Evolutionary conservation across 2,888 invertebrate genomes (phyloP).

Genomic region (Chrysolina americana): DNA sequence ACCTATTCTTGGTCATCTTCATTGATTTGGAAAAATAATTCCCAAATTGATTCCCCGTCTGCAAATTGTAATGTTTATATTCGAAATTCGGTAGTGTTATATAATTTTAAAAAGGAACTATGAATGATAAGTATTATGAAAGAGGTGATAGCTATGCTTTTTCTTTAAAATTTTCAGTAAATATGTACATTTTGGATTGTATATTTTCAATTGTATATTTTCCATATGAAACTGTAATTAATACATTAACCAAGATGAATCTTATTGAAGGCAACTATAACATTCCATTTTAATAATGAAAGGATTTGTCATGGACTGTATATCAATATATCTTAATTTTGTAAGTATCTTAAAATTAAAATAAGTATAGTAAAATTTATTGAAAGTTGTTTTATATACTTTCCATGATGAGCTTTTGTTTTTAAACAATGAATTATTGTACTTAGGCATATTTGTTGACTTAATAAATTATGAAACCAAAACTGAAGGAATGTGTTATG

Average conservation of each 20-base stretch:
- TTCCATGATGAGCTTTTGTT: slow-evolving; percentile 24
- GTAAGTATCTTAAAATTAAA: not conserved
- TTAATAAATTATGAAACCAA: slow-evolving; percentile 27
- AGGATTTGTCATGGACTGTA: slow-evolving; percentile 1
- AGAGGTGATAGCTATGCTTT: slow-evolving; percentile 20
- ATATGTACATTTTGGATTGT: slow-evolving; percentile 28
- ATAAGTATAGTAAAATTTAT: not conserved
- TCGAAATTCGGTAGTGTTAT: not conserved
- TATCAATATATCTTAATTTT: slow-evolving; percentile 3
- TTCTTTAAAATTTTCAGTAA: not conserved
- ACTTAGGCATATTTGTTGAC: slow-evolving; percentile 32
- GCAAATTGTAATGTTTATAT: not conserved
- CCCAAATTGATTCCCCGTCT: no score
- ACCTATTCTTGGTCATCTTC: no score
- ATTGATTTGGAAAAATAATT: no score
- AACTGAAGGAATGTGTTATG: not conserved
- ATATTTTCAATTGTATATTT: slow-evolving; percentile 23
- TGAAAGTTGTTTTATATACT: not conserved
- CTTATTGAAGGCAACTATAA: slow-evolving; percentile 23
- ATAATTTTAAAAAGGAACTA: not conserved
- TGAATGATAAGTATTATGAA: slow-evolving; percentile 23
- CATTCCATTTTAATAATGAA: slow-evolving; percentile 26
- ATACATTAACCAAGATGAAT: not conserved
- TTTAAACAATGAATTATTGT: slow-evolving; percentile 27
- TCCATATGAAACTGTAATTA: slow-evolving; percentile 2